Conservation (phyloP, 2,113 vertebrate species). For the Osmerus mordax region DNA sequence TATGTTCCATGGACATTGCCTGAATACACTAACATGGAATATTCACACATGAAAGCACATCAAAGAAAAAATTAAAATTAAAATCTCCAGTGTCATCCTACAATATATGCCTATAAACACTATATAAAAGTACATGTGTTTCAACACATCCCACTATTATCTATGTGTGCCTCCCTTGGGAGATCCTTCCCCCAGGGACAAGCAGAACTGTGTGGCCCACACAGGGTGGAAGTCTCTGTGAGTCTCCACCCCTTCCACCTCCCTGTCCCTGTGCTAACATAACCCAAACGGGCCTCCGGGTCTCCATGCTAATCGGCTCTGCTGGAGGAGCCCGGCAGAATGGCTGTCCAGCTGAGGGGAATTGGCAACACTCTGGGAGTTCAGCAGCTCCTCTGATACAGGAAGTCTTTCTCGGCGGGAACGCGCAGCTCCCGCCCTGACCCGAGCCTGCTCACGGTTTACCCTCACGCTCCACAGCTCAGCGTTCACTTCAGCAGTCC, state of each 20-base stretch:
- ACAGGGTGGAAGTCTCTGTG: background rate
- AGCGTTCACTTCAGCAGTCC: too few species aligned
- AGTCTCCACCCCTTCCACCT: background rate
- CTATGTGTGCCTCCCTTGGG: too few species aligned
- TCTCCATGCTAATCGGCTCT: slow-evolving; percentile 29
- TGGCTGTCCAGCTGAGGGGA: slow-evolving; percentile 19
- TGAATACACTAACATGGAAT: too few species aligned
- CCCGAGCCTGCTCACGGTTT: slow-evolving; percentile 13
- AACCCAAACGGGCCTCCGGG: background rate
- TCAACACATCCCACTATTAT: too few species aligned
- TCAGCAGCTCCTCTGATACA: slow-evolving; percentile 26
- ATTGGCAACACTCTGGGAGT: slow-evolving; percentile 23
- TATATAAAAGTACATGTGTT: too few species aligned
- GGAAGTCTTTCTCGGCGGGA: slow-evolving; percentile 29
- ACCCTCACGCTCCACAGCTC: too few species aligned
- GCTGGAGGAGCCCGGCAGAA: slow-evolving; percentile 10
- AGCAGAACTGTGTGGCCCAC: background rate
- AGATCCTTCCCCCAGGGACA: too few species aligned
- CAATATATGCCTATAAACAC: too few species aligned
- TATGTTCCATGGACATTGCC: too few species aligned
- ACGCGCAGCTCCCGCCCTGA: slow-evolving; percentile 4
- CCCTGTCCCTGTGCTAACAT: background rate
- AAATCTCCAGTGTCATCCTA: too few species aligned
- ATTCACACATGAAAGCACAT: too few species aligned
- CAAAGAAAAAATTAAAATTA: too few species aligned